Conservation (phyloP, 2,888 invertebrate genomes). For the Ischnus inquisitorius region DNA sequence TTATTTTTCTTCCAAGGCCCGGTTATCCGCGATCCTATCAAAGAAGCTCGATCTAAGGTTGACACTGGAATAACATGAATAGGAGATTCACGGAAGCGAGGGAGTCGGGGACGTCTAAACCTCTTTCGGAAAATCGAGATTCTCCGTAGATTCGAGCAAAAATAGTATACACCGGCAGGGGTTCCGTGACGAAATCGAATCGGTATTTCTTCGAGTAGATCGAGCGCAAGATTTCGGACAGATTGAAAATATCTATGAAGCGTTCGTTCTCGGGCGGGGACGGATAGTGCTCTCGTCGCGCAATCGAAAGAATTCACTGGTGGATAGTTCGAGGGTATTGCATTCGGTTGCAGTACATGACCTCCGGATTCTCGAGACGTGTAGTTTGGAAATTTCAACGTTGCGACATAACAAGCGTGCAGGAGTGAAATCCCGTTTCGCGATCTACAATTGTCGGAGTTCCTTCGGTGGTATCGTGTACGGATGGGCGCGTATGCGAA, state of each 20-base stretch:
- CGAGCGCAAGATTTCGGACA: slow-evolving; percentile 11
- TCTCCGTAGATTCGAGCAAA: not conserved
- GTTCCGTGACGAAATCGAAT: not conserved
- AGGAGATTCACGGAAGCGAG: not conserved
- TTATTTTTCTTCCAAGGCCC: not conserved
- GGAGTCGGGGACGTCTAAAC: not conserved
- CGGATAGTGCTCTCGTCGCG: not conserved
- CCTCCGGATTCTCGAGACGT: not conserved
- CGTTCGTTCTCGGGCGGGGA: not conserved
- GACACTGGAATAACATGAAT: not conserved
- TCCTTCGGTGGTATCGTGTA: not conserved
- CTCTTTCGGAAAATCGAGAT: not conserved
- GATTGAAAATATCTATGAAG: slow-evolving; percentile 12
- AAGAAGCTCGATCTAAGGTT: not conserved
- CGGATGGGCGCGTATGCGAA: not conserved
- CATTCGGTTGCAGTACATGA: not conserved
- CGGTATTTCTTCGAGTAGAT: slow-evolving; percentile 2
- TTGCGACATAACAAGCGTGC: not conserved
- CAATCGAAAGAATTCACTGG: slow-evolving; percentile 11
- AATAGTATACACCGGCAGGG: not conserved
- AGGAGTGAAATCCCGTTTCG: not conserved
- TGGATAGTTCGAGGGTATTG: not conserved
- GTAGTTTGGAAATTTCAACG: not conserved
- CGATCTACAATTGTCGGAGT: not conserved
- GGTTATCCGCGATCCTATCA: slow-evolving; percentile 1